A percentile compares a stretch with the other conserved stretches of the same genome.
Conservation (phyloP, 2,888 invertebrate genomes). For the Cephus runcator region DNA sequence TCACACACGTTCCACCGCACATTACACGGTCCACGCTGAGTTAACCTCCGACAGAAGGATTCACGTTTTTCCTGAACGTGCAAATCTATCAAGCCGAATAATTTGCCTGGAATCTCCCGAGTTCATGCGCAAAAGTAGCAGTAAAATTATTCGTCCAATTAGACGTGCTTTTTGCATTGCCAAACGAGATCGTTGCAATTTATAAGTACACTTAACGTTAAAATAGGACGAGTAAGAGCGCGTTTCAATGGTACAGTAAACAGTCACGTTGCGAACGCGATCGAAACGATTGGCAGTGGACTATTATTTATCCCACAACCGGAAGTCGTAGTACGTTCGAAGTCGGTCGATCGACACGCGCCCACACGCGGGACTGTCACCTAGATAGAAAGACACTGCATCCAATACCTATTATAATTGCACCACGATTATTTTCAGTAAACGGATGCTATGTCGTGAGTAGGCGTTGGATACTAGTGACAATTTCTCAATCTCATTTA, state of each 20-base stretch:
- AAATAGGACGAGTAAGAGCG: neutral
- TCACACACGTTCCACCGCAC: constrained; percentile 43
- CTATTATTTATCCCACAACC: constrained; percentile 2
- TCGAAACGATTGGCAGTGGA: neutral
- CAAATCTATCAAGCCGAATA: constrained; percentile 16
- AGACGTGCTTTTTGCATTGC: constrained; percentile 38
- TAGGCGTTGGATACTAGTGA: neutral
- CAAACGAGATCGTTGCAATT: constrained; percentile 18
- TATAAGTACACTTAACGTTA: neutral
- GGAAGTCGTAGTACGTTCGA: constrained; percentile 15
- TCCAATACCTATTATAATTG: constrained; percentile 13
- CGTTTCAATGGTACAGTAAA: neutral
- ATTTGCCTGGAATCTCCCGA: neutral
- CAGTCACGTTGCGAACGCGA: neutral
- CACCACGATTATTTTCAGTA: constrained; percentile 8
- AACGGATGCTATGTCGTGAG: neutral
- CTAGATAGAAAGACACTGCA: constrained; percentile 21
- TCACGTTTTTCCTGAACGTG: constrained; percentile 30
- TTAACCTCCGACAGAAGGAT: constrained; percentile 31
- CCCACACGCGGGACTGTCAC: constrained; percentile 22
- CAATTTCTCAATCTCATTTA: neutral
- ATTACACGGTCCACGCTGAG: constrained; percentile 41
- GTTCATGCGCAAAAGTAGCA: neutral
- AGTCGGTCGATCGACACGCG: constrained; percentile 13
- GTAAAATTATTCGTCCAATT: constrained; percentile 21